These are phyloP conservation scores for Leptogaster cylindrica DNA, from an alignment of 2,888 invertebrate genomes.

Conservation along the genomic window DNA sequence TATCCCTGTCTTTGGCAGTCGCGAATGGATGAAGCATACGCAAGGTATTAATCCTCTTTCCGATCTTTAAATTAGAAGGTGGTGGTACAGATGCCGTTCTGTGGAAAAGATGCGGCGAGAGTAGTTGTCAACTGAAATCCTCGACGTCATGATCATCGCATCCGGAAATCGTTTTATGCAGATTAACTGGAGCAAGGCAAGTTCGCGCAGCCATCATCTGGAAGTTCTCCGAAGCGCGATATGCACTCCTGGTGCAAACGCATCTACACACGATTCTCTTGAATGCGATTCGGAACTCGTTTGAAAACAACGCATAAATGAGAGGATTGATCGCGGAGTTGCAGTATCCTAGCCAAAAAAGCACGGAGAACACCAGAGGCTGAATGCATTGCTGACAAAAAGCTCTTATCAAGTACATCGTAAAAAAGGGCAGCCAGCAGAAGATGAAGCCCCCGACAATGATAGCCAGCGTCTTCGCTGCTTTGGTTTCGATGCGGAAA, in stretches of 20 bases:
- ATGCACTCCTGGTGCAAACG: conserved; percentile 68
- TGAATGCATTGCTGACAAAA: conserved; percentile 87
- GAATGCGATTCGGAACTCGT: conserved; percentile 94
- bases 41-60: conserved; percentile 2
- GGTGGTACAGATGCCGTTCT: conserved; percentile 54
- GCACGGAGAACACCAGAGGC: conserved; percentile 83
- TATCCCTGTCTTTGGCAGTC: too few species aligned
- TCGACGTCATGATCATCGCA: conserved; percentile 53
- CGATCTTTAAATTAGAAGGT: conserved; percentile 28
- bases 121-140: conserved; percentile 59
- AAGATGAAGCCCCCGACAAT: conserved; percentile 97
- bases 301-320: conserved; percentile 92
- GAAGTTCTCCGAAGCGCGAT: conserved; percentile 61
- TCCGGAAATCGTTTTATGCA: conserved; percentile 61
- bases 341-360: conserved; percentile 98
- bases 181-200: conserved; percentile 60
- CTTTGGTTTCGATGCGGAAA: conserved; percentile 94
- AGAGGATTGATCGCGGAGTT: conserved; percentile 96
- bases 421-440: conserved; percentile 98
- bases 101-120: conserved; percentile 52
- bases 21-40: conserved; percentile 33
- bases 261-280: conserved; percentile 89
- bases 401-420: conserved; percentile 88
- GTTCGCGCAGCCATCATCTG: conserved; percentile 60
- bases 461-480: conserved; percentile 94